These are phyloP conservation scores for Ciconia nigra DNA, from an alignment of 2,797 vertebrate genomes.

Conservation along the genomic window DNA sequence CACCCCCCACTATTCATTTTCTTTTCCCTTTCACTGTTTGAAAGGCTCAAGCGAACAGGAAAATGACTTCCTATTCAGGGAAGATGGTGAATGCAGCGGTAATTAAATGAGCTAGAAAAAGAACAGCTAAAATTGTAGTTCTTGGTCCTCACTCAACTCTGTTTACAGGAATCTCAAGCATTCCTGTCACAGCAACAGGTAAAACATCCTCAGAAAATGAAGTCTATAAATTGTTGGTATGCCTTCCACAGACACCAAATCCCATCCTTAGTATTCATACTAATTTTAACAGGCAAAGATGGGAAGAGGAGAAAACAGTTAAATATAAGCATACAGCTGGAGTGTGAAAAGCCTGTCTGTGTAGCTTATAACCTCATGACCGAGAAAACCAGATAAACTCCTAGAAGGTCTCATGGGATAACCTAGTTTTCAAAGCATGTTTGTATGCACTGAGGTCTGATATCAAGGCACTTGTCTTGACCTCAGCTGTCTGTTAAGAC, in stretches of 20 bases:
- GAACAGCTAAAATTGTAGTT: not conserved
- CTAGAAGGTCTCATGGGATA: not conserved
- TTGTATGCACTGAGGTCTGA: not conserved
- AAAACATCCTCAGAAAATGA: not conserved
- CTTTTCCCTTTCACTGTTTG: not conserved
- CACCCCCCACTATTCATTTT: not conserved
- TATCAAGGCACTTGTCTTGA: not conserved
- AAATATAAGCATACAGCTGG: not conserved
- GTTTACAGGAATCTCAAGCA: not conserved
- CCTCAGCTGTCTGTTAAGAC: not conserved
- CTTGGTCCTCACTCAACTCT: not conserved
- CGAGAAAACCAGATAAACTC: not conserved
- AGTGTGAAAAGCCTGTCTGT: not conserved
- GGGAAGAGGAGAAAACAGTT: not conserved
- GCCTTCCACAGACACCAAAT: not conserved
- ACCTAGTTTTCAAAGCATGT: not conserved
- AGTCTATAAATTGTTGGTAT: not conserved
- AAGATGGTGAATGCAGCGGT: not conserved
- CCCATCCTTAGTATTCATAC: not conserved
- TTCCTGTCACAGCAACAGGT: not conserved
- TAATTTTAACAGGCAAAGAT: not conserved
- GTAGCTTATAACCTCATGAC: not conserved
- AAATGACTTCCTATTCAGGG: not conserved
- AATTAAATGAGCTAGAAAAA: slow-evolving; percentile 26
- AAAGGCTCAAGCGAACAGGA: not conserved